Percentiles rank a stretch among this genome's conserved stretches.
Conservation (phyloP, 2,888 invertebrate species). For the Agrochola lota region DNA sequence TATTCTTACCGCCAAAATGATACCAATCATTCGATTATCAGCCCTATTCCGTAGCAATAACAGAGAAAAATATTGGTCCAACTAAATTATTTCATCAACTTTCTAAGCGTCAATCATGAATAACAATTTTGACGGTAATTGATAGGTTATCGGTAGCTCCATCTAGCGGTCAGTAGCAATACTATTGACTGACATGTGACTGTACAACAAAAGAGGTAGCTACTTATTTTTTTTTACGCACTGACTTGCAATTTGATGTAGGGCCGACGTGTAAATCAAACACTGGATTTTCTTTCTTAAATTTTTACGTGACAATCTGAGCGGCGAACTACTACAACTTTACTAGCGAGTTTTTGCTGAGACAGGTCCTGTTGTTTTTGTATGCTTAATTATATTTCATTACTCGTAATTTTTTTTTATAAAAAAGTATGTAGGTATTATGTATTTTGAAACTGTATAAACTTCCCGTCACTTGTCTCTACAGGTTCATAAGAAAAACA, state of each 20-base stretch:
- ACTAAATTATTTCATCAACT: conserved; percentile 68
- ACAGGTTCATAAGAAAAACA: not conserved
- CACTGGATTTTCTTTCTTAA: not conserved
- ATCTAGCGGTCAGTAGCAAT: conserved; percentile 84
- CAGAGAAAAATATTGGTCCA: conserved; percentile 31
- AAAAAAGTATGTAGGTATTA: not conserved
- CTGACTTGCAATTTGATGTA: conserved; percentile 28
- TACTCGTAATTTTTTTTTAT: no score
- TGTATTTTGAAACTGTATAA: not conserved
- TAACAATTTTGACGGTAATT: conserved; percentile 79
- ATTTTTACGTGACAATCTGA: not conserved
- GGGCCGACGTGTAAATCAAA: conserved; percentile 28
- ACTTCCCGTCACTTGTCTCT: not conserved
- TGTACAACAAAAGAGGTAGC: conserved; percentile 59
- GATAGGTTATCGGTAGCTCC: conserved; percentile 82
- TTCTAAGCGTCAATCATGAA: conserved; percentile 83
- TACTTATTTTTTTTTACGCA: conserved; percentile 44
- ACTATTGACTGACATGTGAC: conserved; percentile 71
- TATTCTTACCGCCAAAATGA: conserved; percentile 46
- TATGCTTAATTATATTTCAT: no score
- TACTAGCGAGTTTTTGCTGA: not conserved
- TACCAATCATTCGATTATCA: conserved; percentile 58
- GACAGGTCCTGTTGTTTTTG: not conserved
- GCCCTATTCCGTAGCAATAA: conserved; percentile 68
- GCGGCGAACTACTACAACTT: not conserved